Evolutionary conservation across 2,797 vertebrate species (phyloP), one percentile per base, ranked within the genome.

Genomic region (Chelmon rostratus): DNA sequence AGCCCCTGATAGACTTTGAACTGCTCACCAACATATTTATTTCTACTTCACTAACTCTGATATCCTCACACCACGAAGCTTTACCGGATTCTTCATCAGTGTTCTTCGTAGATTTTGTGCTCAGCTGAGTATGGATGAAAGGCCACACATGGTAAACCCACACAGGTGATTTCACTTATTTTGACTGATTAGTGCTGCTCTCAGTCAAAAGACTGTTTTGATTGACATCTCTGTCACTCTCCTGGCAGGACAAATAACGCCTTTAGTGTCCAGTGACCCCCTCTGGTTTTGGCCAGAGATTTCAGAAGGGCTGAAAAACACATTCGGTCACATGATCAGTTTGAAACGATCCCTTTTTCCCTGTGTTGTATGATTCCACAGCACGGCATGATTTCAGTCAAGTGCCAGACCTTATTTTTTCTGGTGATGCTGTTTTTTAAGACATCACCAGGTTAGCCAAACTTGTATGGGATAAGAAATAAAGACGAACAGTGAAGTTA

Each of bases 1-100:
- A 72, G 62, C 83, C 61, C 50, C 50, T 68, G 42, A 79, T 74
- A 31, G 68, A 85, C 72, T 79, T 70, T 28, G 35, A 65, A 73
- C 69, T n/a, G 35, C 35, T 67, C 21, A 18, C 18, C 54, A 44
- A 68, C 9, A 63, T 79, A 63, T 86, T 79, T 78, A 56, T 68
- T 78, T 10, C 49, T 38, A 16, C 54, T 42, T 59, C 44, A 57
- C 52, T 19, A 33, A 52, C 50, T 58, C 25, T 44, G 9, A 38
- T 57, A 0, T 57, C 49, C 35, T 73, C 50, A 53, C 6, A 58
- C 8, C 31, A 23, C 70, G 2, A 18, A 52, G 42, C 15, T 16
- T 3, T 13, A n/a, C 31, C 31, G 12, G 19, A 23, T 58, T 53
- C 8, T 33, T 23, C 13, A 58, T 63, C 21, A 13, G 3, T 5